Conservation (phyloP, 2,797 vertebrate species). For the Coccyzus lansbergi region DNA sequence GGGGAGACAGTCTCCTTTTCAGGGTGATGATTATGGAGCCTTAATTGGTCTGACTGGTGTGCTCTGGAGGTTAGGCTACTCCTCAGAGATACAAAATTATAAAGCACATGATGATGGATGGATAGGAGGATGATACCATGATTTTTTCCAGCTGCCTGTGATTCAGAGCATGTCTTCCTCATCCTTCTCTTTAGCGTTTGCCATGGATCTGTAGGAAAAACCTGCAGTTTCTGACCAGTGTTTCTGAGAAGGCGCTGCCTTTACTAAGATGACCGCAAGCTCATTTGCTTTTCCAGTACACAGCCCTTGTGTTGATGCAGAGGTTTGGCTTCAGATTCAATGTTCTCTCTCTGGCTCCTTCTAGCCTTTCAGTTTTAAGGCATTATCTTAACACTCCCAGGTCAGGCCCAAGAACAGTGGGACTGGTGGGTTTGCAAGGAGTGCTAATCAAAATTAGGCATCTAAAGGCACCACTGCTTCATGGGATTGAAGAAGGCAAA, state of each 20-base stretch:
- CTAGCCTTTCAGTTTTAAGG: no score
- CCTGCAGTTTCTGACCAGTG: not conserved
- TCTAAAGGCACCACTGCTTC: not conserved
- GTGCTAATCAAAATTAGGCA: not conserved
- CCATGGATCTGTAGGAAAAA: not conserved
- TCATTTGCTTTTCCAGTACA: not conserved
- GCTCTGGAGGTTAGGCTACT: not conserved
- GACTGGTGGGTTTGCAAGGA: not conserved
- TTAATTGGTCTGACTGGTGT: slow-evolving; percentile 15
- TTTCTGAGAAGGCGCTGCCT: not conserved
- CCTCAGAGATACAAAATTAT: not conserved
- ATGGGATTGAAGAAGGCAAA: not conserved
- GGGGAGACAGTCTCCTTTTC: not conserved
- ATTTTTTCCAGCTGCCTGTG: not conserved
- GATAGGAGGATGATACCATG: not conserved
- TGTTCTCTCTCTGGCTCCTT: not conserved
- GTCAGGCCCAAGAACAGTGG: not conserved
- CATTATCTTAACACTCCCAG: not conserved
- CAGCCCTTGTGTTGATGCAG: not conserved
- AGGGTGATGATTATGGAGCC: not conserved
- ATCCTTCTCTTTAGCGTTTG: not conserved
- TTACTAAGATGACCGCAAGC: not conserved
- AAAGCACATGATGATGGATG: not conserved
- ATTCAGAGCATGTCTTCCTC: not conserved
- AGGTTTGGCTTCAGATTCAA: not conserved